These are phyloP conservation scores for Mionectes olivaceus DNA, from an alignment of 2,797 vertebrate species.

Conservation along the genomic window DNA sequence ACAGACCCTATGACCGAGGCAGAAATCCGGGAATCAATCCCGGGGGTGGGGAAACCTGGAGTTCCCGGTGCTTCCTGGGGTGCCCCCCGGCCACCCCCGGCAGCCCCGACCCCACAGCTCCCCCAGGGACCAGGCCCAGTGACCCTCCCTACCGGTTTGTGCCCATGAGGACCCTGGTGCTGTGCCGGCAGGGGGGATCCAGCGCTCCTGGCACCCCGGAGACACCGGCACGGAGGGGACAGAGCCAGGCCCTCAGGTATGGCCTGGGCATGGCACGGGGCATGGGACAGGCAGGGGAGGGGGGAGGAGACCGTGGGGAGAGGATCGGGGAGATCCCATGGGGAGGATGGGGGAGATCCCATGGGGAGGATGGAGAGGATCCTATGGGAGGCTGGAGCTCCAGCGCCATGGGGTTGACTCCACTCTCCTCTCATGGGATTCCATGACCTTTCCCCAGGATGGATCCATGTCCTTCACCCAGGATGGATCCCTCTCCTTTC, in stretches of 20 bases:
- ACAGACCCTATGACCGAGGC: not conserved
- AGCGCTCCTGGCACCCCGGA: not conserved
- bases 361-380: not conserved
- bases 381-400: not conserved
- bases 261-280: not conserved
- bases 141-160: not conserved
- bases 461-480: no score
- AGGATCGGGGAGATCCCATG: no score
- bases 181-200: not conserved
- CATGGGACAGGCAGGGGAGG: no score
- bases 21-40: rapidly evolving
- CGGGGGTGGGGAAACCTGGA: not conserved
- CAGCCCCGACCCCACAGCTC: not conserved
- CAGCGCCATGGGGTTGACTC: no score
- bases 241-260: conserved; percentile 17
- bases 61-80: not conserved
- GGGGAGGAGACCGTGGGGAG: no score
- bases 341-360: no score
- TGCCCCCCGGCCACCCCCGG: rapidly evolving
- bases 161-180: conserved; percentile 12
- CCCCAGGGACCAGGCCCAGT: not conserved
- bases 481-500: not conserved
- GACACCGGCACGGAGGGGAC: not conserved
- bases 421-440: no score
- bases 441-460: no score